Evolutionary conservation across 2,113 vertebrate genomes (phyloP).

Genomic region (Apteryx owenii): DNA sequence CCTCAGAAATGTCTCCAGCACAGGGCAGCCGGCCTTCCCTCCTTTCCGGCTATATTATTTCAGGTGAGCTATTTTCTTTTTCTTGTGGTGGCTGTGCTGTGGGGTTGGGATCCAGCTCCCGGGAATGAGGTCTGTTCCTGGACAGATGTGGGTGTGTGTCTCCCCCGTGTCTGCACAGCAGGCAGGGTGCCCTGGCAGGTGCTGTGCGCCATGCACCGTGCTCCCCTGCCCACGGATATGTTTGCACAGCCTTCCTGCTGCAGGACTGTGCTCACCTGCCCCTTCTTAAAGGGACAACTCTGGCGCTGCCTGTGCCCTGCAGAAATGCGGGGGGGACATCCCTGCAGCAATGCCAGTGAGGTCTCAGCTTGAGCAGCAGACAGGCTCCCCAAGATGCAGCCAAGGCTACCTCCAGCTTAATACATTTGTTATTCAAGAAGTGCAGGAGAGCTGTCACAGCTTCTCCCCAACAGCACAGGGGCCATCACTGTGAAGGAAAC

Average conservation of each 20-base stretch:
- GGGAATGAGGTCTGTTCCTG: background rate
- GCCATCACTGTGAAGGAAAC: background rate
- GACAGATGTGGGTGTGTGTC: background rate
- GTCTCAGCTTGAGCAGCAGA: background rate
- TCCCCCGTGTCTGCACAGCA: background rate
- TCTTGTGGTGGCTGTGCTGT: rapidly evolving
- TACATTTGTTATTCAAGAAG: background rate
- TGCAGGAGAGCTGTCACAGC: background rate
- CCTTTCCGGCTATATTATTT: background rate
- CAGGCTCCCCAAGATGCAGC: background rate
- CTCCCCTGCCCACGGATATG: background rate
- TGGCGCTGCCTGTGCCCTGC: background rate
- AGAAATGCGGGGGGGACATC: background rate
- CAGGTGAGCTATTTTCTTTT: background rate
- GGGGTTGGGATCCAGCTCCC: background rate
- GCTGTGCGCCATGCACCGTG: background rate
- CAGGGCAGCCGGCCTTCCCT: background rate
- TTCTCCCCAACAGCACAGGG: background rate
- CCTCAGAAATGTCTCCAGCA: background rate
- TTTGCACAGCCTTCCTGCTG: background rate
- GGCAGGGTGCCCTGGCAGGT: background rate
- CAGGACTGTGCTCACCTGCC: background rate
- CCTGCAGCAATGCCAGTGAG: background rate
- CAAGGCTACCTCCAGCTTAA: background rate
- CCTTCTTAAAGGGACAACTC: background rate